These are phyloP conservation scores for Ivindomyrus marchei DNA, from an alignment of 2,113 vertebrate genomes.

Conservation along the genomic window DNA sequence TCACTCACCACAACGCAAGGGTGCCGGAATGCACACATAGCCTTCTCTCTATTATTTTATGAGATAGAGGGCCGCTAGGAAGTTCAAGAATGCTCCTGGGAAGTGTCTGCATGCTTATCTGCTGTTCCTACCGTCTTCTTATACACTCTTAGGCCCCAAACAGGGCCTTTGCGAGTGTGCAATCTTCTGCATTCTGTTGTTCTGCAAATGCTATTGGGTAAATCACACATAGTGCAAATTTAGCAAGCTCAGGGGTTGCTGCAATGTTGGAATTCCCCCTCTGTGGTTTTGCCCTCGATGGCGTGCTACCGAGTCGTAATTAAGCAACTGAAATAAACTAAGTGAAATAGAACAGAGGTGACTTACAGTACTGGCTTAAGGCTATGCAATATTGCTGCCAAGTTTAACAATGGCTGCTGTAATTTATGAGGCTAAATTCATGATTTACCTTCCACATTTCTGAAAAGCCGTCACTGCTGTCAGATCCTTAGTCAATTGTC, in stretches of 20 bases:
- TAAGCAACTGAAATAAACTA: background rate
- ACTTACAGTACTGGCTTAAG: background rate
- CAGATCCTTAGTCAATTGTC: background rate
- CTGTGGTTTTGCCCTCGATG: background rate
- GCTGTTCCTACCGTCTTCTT: background rate
- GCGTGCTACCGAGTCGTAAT: background rate
- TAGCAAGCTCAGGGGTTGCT: constrained; percentile 17
- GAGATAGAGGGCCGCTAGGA: background rate
- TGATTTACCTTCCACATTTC: background rate
- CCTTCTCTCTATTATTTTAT: background rate
- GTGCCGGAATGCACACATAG: constrained; percentile 26
- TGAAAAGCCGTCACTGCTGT: background rate
- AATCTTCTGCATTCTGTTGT: background rate
- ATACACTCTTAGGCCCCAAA: background rate
- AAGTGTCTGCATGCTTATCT: background rate
- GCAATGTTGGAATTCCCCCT: constrained; percentile 29
- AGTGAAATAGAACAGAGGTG: background rate
- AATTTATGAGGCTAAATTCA: background rate
- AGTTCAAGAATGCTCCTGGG: background rate
- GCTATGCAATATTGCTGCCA: background rate
- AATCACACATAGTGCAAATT: background rate
- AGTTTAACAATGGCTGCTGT: background rate
- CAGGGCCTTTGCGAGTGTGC: background rate
- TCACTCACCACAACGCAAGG: constrained; percentile 33
- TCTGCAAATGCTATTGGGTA: background rate